Evolutionary conservation across 2,113 vertebrate species (phyloP).

Genomic region (Bolborhynchus lineola): DNA sequence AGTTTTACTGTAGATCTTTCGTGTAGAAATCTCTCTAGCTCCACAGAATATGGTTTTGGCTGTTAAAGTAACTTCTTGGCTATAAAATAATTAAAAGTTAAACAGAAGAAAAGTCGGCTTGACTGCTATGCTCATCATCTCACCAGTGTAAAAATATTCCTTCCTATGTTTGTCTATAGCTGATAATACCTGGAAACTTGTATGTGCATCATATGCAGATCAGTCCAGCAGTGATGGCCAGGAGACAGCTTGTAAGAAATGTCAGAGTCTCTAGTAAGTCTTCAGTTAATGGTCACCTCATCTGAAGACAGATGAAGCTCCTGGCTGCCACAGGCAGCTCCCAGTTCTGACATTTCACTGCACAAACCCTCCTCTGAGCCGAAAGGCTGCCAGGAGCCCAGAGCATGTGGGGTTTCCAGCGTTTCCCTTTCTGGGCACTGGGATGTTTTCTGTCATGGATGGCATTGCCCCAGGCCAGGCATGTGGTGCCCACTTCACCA

Average conservation of each 20-base stretch:
- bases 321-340: neutral
- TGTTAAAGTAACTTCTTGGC: neutral
- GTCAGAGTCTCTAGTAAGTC: neutral
- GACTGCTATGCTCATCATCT: neutral
- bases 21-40: neutral
- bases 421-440: neutral
- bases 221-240: neutral
- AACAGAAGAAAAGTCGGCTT: neutral
- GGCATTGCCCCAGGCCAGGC: neutral
- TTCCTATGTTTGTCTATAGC: neutral
- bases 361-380: neutral
- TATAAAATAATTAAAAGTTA: neutral
- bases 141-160: neutral
- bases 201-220: neutral
- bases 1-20: neutral
- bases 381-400: neutral
- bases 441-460: neutral
- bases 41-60: neutral
- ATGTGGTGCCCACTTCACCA: neutral
- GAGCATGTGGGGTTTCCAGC: rapidly evolving
- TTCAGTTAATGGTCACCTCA: neutral
- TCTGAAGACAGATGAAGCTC: neutral
- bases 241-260: neutral
- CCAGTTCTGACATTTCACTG: neutral
- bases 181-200: neutral